Evolutionary conservation across 2,888 invertebrate species (phyloP).

Genomic region (Monochamus alternatus): DNA sequence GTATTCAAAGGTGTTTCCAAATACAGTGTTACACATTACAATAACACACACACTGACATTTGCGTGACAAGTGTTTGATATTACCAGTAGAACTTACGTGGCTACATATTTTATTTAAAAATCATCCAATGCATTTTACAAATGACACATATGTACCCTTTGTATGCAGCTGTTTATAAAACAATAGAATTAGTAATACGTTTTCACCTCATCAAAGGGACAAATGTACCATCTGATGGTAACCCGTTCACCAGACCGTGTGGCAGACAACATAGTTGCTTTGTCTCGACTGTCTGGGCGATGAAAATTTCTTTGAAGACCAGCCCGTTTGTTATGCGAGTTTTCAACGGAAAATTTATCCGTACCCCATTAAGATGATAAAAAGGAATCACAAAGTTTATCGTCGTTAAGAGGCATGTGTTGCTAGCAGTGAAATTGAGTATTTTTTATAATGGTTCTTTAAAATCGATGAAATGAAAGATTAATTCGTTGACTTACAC

Average conservation of each 20-base stretch:
- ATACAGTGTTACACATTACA: too few species aligned
- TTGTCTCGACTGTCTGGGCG: background rate
- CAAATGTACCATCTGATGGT: background rate
- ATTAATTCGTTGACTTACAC: too few species aligned
- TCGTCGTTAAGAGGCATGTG: background rate
- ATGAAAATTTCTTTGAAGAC: background rate
- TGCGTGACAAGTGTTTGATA: too few species aligned
- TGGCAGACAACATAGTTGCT: background rate
- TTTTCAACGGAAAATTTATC: background rate
- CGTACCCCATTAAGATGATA: background rate
- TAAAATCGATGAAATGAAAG: too few species aligned
- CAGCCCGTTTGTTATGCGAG: background rate
- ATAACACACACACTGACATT: too few species aligned
- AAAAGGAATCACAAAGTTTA: background rate
- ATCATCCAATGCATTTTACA: background rate
- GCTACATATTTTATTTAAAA: background rate
- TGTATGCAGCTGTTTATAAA: conserved; percentile 1
- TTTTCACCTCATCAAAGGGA: conserved; percentile 6
- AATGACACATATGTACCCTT: background rate
- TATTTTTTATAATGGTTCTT: too few species aligned
- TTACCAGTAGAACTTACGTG: too few species aligned
- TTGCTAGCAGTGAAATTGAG: background rate
- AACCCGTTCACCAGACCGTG: background rate
- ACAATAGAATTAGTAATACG: conserved; percentile 9
- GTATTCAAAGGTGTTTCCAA: too few species aligned